Percentiles rank a stretch among this genome's conserved stretches.
phyloP scores from a whole-genome alignment of 1,140 invertebrate species.

The Drosophila seguyi region DNA sequence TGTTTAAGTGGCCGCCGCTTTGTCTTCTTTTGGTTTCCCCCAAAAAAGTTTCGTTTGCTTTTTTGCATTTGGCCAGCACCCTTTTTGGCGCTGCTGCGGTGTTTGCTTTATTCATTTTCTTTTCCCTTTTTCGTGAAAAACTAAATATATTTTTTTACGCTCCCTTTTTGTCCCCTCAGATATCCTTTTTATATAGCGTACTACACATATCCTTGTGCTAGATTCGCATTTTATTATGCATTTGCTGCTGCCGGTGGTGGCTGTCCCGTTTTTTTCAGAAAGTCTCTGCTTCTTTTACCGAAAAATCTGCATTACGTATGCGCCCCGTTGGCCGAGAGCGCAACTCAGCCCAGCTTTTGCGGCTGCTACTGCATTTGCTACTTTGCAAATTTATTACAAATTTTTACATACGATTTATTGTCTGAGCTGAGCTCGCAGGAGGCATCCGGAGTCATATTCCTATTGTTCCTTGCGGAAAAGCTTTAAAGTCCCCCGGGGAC shows the following conservation, averaged over 20 bases:
- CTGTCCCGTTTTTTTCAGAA: constrained; percentile 39
- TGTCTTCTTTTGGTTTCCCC: constrained; percentile 43
- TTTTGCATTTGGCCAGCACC: constrained; percentile 47
- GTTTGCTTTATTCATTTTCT: constrained; percentile 59
- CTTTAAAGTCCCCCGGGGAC: constrained; percentile 40
- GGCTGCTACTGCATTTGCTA: constrained; percentile 74
- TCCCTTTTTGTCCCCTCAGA: constrained; percentile 48
- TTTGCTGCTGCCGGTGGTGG: constrained; percentile 32
- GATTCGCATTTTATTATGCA: constrained; percentile 75
- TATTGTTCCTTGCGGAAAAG: constrained; percentile 21
- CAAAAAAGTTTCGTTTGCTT: constrained; percentile 42
- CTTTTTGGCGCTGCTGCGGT: constrained; percentile 44
- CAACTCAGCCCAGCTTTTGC: constrained; percentile 38
- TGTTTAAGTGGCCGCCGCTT: constrained; percentile 60
- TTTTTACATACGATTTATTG: constrained; percentile 83
- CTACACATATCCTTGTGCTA: constrained; percentile 72
- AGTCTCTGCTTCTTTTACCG: constrained; percentile 16
- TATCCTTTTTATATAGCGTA: constrained; percentile 41
- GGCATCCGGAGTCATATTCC: constrained; percentile 62
- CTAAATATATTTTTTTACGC: constrained; percentile 41
- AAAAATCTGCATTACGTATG: constrained; percentile 75
- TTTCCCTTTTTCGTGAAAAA: constrained; percentile 23
- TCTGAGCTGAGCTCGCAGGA: constrained; percentile 67
- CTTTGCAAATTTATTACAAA: constrained; percentile 83
- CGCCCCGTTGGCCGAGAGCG: constrained; percentile 54